A percentile compares a stretch with the other conserved stretches of the same genome.
phyloP scores from a whole-genome alignment of 2,113 vertebrate species.

The Chunga burmeisteri region DNA sequence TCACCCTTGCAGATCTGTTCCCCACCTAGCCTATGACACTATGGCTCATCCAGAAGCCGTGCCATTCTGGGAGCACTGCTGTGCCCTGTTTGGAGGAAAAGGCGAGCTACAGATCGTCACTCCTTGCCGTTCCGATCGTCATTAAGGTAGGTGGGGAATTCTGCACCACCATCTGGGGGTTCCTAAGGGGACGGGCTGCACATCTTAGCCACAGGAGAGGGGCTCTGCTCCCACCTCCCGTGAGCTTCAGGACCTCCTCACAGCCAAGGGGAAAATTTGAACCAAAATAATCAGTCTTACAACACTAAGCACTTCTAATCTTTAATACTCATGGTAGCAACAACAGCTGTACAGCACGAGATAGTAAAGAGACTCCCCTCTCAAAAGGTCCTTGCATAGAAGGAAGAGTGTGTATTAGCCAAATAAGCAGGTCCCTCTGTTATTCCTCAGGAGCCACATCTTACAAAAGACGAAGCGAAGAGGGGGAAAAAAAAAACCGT shows the following conservation, averaged over 20 bases:
- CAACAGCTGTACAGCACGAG: background rate
- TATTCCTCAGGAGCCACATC: background rate
- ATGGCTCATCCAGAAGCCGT: background rate
- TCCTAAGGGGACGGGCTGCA: background rate
- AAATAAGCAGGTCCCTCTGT: background rate
- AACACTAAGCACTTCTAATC: constrained; percentile 12
- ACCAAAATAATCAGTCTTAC: constrained; percentile 1
- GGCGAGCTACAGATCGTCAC: background rate
- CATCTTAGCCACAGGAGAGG: background rate
- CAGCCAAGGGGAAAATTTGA: constrained; percentile 13
- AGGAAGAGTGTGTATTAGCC: background rate
- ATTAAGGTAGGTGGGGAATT: background rate
- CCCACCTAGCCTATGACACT: background rate
- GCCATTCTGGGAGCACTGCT: background rate
- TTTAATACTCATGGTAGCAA: background rate
- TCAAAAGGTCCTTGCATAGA: background rate
- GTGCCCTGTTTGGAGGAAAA: background rate
- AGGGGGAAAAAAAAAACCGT: background rate
- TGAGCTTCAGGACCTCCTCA: background rate
- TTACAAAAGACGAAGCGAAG: background rate
- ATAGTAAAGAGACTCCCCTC: background rate
- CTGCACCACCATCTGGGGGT: background rate
- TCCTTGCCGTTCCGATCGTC: background rate
- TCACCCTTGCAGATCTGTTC: background rate
- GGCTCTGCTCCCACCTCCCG: background rate